Percentiles rank a stretch among this genome's conserved stretches.
These are phyloP conservation scores for Tychaedon coryphoeus DNA, from an alignment of 2,113 vertebrate species.

Conservation along the genomic window DNA sequence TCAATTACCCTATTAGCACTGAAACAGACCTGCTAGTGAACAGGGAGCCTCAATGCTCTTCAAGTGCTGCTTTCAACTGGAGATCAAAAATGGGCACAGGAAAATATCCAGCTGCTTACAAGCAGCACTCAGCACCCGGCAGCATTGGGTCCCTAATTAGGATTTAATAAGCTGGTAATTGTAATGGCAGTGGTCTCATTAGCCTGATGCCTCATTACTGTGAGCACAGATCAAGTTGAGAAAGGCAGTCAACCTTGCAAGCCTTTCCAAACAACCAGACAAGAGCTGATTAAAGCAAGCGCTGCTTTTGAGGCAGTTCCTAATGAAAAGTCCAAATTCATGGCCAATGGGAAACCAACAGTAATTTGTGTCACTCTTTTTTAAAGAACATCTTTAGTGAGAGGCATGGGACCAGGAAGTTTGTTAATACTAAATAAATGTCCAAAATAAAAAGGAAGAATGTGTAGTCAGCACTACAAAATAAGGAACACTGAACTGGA, in stretches of 20 bases:
- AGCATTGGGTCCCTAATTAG: constrained; percentile 48
- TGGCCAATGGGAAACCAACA: constrained; percentile 20
- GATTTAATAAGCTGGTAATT: constrained; percentile 55
- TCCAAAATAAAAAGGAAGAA: constrained; percentile 4
- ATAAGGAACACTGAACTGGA: not conserved
- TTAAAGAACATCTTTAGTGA: not conserved
- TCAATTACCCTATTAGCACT: constrained; percentile 38
- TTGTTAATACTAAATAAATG: constrained; percentile 26
- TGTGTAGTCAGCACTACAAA: not conserved
- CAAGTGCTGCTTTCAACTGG: not conserved
- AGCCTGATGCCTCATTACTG: constrained; percentile 37
- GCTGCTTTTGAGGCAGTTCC: not conserved
- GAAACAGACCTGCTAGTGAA: not conserved
- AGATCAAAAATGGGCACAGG: not conserved
- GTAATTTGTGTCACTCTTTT: constrained; percentile 49
- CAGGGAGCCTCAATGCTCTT: not conserved
- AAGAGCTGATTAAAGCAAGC: constrained; percentile 19
- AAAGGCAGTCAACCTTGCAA: constrained; percentile 39
- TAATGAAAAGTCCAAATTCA: constrained; percentile 12
- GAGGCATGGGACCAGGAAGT: constrained; percentile 43
- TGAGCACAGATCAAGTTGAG: constrained; percentile 39
- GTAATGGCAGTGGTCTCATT: constrained; percentile 50
- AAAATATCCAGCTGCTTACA: not conserved
- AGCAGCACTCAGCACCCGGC: not conserved
- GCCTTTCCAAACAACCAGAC: not conserved